Percentiles rank a stretch among this genome's conserved stretches.
Conservation (phyloP, 2,113 vertebrate genomes). For the Sebastes fasciatus region DNA sequence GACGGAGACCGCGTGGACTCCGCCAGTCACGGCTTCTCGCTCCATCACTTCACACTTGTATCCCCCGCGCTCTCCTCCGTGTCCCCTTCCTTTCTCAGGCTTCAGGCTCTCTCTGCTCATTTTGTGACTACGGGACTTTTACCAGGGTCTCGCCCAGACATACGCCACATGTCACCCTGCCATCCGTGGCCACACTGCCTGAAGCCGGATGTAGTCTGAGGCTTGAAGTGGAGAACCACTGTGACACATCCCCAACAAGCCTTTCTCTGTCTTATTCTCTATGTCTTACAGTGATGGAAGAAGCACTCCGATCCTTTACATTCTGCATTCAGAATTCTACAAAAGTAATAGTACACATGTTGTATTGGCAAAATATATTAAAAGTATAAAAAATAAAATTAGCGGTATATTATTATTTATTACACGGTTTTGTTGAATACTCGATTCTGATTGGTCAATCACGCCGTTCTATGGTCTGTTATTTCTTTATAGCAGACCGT, state of each 20-base stretch:
- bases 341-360: not conserved
- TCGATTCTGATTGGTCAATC: too few relatives aligned
- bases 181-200: constrained; percentile 62
- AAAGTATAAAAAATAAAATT: not conserved
- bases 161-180: constrained; percentile 79
- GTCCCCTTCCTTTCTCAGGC: constrained; percentile 55
- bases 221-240: constrained; percentile 59
- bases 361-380: not conserved
- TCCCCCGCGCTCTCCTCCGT: constrained; percentile 36
- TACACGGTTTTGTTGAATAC: too few relatives aligned
- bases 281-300: constrained; percentile 16
- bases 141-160: constrained; percentile 80
- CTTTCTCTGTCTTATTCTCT: constrained; percentile 40
- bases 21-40: constrained; percentile 71
- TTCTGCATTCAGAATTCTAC: not conserved
- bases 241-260: constrained; percentile 62
- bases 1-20: constrained; percentile 66
- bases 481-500: too few relatives aligned
- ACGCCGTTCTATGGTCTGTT: too few relatives aligned
- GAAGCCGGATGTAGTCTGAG: constrained; percentile 66
- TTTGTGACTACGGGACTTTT: constrained; percentile 80
- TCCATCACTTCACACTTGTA: constrained; percentile 79
- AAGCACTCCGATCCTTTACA: not conserved
- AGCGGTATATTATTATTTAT: not conserved
- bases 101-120: constrained; percentile 73